Evolutionary conservation across 2,797 vertebrate species (phyloP).

Genomic region (Sebastes nivosus): DNA sequence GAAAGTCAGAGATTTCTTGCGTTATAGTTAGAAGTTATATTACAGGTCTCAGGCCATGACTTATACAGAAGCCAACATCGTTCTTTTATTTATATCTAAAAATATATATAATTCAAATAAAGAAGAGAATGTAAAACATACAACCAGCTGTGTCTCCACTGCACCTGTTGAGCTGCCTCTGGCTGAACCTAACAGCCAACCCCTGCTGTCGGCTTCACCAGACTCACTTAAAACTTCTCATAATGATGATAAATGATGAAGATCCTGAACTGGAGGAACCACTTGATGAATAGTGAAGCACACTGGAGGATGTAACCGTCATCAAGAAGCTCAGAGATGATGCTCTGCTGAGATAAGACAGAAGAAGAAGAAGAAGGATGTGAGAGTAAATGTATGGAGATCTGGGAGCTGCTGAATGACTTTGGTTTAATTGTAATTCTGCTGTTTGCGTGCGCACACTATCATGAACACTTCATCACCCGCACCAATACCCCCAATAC

Average conservation of each 20-base stretch:
- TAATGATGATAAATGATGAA: not conserved
- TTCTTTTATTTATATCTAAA: not conserved
- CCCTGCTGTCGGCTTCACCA: not conserved
- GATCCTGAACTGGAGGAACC: not conserved
- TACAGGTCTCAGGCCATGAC: not conserved
- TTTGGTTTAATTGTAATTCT: slow-evolving; percentile 73
- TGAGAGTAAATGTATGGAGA: slow-evolving; percentile 55
- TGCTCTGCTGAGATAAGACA: slow-evolving; percentile 25
- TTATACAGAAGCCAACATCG: not conserved
- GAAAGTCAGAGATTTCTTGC: too few relatives aligned
- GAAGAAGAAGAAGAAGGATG: slow-evolving; percentile 28
- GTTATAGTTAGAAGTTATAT: too few relatives aligned
- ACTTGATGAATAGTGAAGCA: slow-evolving; percentile 6
- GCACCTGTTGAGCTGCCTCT: not conserved
- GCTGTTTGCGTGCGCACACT: slow-evolving; percentile 62
- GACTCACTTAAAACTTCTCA: not conserved
- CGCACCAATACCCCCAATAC: slow-evolving; percentile 63
- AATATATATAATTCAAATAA: not conserved
- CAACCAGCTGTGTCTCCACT: not conserved
- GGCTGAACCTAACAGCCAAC: not conserved
- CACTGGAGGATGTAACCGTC: not conserved
- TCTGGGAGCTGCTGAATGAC: slow-evolving; percentile 53
- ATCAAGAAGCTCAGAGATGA: slow-evolving; percentile 25
- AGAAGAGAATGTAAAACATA: not conserved
- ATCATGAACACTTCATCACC: slow-evolving; percentile 74